These are phyloP conservation scores for Endomychus coccineus DNA, from an alignment of 2,888 invertebrate species.

Conservation along the genomic window DNA sequence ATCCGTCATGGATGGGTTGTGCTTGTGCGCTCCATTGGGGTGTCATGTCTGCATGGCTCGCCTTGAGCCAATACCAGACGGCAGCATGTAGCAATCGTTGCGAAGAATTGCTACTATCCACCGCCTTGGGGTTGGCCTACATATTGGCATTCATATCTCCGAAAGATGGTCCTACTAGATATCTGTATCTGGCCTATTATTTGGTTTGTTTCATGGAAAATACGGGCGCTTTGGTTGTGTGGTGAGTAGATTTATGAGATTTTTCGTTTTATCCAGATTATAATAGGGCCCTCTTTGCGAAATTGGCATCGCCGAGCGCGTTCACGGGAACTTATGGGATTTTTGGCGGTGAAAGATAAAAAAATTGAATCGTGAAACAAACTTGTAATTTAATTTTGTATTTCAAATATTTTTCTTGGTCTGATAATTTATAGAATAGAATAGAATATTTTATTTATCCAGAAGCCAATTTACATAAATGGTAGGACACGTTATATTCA, in stretches of 20 bases:
- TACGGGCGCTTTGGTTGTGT: constrained; percentile 44
- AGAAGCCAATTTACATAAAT: no score
- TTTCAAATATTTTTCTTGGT: no score
- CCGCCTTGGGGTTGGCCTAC: constrained; percentile 52
- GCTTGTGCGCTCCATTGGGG: constrained; percentile 49
- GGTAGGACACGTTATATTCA: no score
- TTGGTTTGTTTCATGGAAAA: constrained; percentile 47
- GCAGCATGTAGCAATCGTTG: constrained; percentile 44
- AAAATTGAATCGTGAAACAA: neutral
- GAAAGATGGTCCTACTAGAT: constrained; percentile 52
- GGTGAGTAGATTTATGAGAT: constrained; percentile 38
- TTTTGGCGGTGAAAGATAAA: neutral
- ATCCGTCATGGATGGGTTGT: constrained; percentile 46
- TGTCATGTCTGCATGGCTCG: constrained; percentile 51
- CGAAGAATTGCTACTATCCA: constrained; percentile 44
- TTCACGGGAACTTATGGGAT: no score
- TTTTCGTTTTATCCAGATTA: no score
- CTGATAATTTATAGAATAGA: no score
- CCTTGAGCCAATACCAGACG: constrained; percentile 42
- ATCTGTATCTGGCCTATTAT: constrained; percentile 45
- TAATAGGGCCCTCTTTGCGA: no score
- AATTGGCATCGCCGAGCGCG: no score
- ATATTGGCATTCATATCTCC: constrained; percentile 55
- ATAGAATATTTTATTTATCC: no score
- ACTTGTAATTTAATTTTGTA: no score